These are phyloP conservation scores for Microtus oregoni DNA, from an alignment of 2,113 vertebrate genomes.

Conservation along the genomic window DNA sequence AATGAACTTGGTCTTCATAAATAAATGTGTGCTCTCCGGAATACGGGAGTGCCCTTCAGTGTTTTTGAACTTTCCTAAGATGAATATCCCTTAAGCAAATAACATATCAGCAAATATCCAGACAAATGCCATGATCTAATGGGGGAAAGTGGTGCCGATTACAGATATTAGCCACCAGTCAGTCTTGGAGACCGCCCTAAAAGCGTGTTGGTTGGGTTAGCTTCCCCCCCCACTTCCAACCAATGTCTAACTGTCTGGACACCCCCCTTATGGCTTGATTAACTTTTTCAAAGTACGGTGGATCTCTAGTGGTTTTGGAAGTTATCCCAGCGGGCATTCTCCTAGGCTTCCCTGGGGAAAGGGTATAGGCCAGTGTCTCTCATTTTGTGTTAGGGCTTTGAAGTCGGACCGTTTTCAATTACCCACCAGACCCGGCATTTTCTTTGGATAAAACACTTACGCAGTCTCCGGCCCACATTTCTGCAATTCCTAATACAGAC, in stretches of 20 bases:
- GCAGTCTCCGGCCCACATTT: conserved; percentile 32
- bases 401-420: conserved; percentile 54
- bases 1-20: conserved; percentile 56
- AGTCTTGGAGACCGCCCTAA: conserved; percentile 31
- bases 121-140: conserved; percentile 21
- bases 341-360: conserved; percentile 23
- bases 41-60: background rate
- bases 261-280: conserved; percentile 52
- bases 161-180: background rate
- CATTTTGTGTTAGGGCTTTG: conserved; percentile 33
- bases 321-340: background rate
- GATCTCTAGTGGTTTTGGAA: conserved; percentile 49
- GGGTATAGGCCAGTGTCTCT: conserved; percentile 9
- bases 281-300: conserved; percentile 7
- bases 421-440: conserved; percentile 53
- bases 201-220: conserved; percentile 6
- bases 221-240: background rate
- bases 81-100: conserved; percentile 5
- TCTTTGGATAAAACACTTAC: conserved; percentile 54
- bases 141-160: background rate
- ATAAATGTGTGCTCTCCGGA: conserved; percentile 29
- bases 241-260: conserved; percentile 35
- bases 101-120: background rate
- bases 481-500: conserved; percentile 18
- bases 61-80: conserved; percentile 39